Conservation (phyloP, 2,797 vertebrate genomes). For the Parauchenoglanis ngamensis region DNA sequence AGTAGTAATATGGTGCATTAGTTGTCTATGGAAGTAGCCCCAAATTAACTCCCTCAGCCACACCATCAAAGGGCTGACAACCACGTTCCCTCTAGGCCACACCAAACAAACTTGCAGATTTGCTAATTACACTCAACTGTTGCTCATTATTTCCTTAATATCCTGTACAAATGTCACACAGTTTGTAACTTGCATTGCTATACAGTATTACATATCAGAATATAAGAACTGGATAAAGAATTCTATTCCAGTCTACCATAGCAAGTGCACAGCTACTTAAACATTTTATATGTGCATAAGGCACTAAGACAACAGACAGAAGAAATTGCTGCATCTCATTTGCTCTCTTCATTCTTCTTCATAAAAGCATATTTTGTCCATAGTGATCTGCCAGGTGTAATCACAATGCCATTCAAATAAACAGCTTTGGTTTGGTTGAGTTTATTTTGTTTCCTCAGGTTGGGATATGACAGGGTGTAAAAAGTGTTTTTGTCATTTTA, state of each 20-base stretch:
- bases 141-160: not conserved
- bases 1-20: not conserved
- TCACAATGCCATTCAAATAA: not conserved
- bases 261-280: not conserved
- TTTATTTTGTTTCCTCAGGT: not conserved
- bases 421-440: not conserved
- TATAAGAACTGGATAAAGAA: not conserved
- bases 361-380: not conserved
- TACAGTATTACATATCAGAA: not conserved
- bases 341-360: too few relatives aligned
- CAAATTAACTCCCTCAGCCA: not conserved
- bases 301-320: not conserved
- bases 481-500: not conserved
- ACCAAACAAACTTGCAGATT: not conserved
- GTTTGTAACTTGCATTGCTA: not conserved
- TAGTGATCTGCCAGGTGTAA: not conserved
- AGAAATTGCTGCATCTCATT: not conserved
- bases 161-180: not conserved
- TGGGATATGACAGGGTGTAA: not conserved
- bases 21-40: not conserved
- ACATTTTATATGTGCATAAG: not conserved
- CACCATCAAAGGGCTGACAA: not conserved
- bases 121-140: not conserved
- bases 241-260: not conserved
- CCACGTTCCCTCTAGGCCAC: not conserved